Percentiles rank a stretch among this genome's conserved stretches.
Conservation (phyloP, 2,113 vertebrate species). For the Coryphaenoides rupestris region DNA sequence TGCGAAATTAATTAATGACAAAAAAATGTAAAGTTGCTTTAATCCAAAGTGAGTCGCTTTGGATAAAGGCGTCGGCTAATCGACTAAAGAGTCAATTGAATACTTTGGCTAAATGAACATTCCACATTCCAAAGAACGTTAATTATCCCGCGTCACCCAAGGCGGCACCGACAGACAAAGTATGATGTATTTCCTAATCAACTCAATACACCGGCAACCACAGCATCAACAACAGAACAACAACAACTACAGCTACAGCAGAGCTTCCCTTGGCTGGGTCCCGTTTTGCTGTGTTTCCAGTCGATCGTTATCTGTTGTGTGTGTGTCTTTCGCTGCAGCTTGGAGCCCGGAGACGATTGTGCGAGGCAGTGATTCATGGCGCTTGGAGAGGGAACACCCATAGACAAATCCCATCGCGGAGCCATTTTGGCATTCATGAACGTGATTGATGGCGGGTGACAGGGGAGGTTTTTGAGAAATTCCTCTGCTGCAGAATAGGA, state of each 20-base stretch:
- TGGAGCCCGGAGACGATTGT: conserved; percentile 55
- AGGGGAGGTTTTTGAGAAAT: conserved; percentile 40
- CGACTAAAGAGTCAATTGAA: no score
- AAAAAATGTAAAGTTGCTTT: no score
- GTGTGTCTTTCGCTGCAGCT: conserved; percentile 52
- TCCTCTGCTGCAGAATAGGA: no score
- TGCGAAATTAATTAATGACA: no score
- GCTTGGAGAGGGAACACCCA: conserved; percentile 65
- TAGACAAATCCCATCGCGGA: conserved; percentile 64
- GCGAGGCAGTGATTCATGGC: conserved; percentile 54
- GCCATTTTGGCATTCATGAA: conserved; percentile 72
- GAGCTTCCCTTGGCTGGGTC: conserved; percentile 11
- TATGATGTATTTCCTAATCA: background rate
- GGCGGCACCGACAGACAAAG: background rate
- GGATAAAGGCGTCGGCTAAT: no score
- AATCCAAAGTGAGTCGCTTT: no score
- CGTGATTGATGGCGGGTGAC: conserved; percentile 70
- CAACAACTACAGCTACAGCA: no score
- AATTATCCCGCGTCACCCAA: background rate
- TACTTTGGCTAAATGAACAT: no score
- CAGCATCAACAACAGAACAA: no score
- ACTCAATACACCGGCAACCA: conserved; percentile 19
- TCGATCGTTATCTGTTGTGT: conserved; percentile 33
- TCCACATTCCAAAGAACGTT: no score
- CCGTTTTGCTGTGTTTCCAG: background rate